These are phyloP conservation scores for Callionymus lyra DNA, from an alignment of 2,113 vertebrate species.

Conservation along the genomic window DNA sequence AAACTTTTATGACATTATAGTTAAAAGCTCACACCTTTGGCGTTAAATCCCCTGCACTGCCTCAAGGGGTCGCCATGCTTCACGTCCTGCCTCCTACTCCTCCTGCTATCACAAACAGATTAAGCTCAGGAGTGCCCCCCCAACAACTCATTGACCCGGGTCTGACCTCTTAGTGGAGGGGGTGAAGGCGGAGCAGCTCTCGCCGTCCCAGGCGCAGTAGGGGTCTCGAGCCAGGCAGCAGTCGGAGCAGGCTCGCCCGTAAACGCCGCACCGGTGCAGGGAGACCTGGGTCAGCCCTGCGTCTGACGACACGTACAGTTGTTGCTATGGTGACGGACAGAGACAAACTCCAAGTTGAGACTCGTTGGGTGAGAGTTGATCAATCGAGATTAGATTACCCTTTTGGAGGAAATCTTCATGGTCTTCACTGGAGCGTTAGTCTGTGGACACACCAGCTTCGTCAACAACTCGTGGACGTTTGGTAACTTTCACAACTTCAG, in stretches of 20 bases:
- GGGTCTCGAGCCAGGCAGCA: slow-evolving; percentile 79
- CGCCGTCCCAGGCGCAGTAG: slow-evolving; percentile 79
- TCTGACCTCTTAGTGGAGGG: slow-evolving; percentile 68
- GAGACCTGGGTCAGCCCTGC: slow-evolving; percentile 76
- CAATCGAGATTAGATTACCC: slow-evolving; percentile 50
- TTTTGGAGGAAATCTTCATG: slow-evolving; percentile 77
- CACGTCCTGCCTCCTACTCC: slow-evolving; percentile 90
- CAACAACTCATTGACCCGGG: too few species aligned
- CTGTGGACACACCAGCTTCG: slow-evolving; percentile 34
- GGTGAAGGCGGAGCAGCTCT: slow-evolving; percentile 73
- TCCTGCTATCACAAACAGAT: slow-evolving; percentile 54
- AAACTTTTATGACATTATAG: too few species aligned
- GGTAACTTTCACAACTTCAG: too few species aligned
- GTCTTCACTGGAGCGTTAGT: slow-evolving; percentile 69
- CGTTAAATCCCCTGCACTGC: slow-evolving; percentile 91
- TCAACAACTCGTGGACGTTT: not conserved
- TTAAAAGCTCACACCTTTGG: slow-evolving; percentile 72
- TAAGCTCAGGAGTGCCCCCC: not conserved
- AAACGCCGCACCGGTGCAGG: slow-evolving; percentile 72
- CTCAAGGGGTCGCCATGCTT: slow-evolving; percentile 88
- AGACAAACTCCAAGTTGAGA: slow-evolving; percentile 4
- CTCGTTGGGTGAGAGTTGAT: not conserved
- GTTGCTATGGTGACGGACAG: slow-evolving; percentile 65
- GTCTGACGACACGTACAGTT: slow-evolving; percentile 77
- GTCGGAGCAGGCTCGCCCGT: slow-evolving; percentile 76